Evolutionary conservation across 2,113 vertebrate species (phyloP), one percentile per base, ranked within the genome.

Genomic region (Brachionichthys hirsutus): DNA sequence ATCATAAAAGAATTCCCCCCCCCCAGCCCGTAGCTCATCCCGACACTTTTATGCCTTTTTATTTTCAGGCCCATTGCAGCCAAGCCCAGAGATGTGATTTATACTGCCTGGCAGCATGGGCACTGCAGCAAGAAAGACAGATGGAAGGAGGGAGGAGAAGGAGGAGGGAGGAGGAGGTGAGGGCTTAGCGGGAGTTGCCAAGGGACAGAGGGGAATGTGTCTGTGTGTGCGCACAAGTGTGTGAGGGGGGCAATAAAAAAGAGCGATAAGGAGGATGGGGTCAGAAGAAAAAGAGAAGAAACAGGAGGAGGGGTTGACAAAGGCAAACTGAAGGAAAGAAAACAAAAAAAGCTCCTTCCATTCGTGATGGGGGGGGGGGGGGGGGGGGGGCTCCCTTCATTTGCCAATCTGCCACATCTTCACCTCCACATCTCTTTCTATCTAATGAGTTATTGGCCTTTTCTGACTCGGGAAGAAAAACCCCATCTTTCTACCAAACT

Each of bases 41-140:
- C 77, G 88, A 90, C 88, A 90, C 81, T 85, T 90, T 90, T 90
- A 90, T 88, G 83, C 85, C 84, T 88, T 90, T 90, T 90, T 90
- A 89, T 89, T 90, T 89, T 89, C 86, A 89, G 86, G 87, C 86
- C 88, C 87, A 89, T 84, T 88, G 87, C 88, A 88, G 85, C 85
- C 81, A 79, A 87, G 78, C 84, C 83, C 73, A 67, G 85, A 88
- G 85, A 86, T 85, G 85, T 90, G 88, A 88, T 90, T 90, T 90
- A 90, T 87, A 81, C 81, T 85, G 84, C 77, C 87, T 90, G 88
- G 88, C 88, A 90, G 88, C 86, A 81, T 77, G 84, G 88, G 86
- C 86, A 88, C 88, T 90, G 89, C 88, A 86, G 85, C 83, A 83
- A 76, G 87, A 86, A 84, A 85, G 84, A 86, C 78, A 86, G 87